Conservation (phyloP, 2,888 invertebrate genomes). For the Perithous albicinctus region DNA sequence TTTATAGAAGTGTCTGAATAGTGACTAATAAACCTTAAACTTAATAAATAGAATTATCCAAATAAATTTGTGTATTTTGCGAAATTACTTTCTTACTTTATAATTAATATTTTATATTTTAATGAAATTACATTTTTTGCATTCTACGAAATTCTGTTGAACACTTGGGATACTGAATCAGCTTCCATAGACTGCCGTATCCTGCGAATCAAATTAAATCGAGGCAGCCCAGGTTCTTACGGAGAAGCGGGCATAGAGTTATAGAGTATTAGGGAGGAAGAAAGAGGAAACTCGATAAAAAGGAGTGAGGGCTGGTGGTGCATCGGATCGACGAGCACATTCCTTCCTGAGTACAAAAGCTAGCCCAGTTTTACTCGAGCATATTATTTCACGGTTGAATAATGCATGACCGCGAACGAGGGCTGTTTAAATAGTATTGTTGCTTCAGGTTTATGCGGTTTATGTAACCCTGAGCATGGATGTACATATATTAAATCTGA, state of each 20-base stretch:
- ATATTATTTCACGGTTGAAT: conserved; percentile 61
- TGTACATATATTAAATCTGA: conserved; percentile 19
- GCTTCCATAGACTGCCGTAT: conserved; percentile 67
- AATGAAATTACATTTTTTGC: background rate
- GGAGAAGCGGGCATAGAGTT: conserved; percentile 19
- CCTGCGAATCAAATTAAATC: conserved; percentile 68
- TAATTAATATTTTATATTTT: background rate
- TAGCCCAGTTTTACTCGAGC: conserved; percentile 50
- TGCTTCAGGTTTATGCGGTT: conserved; percentile 42
- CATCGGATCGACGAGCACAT: conserved; percentile 41
- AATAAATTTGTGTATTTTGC: background rate
- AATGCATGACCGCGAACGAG: conserved; percentile 53
- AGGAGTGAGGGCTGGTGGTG: conserved; percentile 32
- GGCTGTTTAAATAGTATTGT: conserved; percentile 48
- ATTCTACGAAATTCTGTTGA: background rate
- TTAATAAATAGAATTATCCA: background rate
- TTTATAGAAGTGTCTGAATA: no score
- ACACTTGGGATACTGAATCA: background rate
- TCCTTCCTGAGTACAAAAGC: conserved; percentile 24
- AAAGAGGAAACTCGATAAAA: conserved; percentile 50
- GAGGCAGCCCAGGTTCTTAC: conserved; percentile 37
- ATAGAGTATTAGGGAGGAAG: conserved; percentile 25
- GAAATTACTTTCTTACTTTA: background rate
- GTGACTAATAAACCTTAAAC: no score
- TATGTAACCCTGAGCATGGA: conserved; percentile 21